Base-by-base conservation (phyloP, 2,888 invertebrate genomes). In the Himalopsyche kuldschensis region DNA sequence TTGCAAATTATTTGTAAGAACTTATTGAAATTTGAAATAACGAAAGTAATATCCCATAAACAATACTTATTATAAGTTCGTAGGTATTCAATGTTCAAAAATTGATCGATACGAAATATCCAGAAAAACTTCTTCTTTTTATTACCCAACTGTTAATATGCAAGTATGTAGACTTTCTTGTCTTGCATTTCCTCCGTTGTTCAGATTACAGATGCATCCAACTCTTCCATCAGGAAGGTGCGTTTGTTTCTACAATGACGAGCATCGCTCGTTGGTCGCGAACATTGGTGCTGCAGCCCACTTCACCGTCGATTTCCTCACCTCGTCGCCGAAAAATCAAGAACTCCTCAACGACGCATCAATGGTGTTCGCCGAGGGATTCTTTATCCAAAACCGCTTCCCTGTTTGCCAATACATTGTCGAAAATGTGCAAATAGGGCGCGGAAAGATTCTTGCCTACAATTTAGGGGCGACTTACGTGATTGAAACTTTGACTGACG, bases 401-500 rank as follows among this genome's bases (percentile, higher is more conserved):
- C 89, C 90, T 31, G 89, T 91, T 4, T 90, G 91, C 6, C 87
- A 89, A 55, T 89, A 90, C 86, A 88, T 93, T 41, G 87, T 91
- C 75, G 87, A 90, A 17, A 88, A 91, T 35, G 89, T 90, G 83
- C 89, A 91, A 76, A 87, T 88, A 8, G 87, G 88, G 11, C 89
- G 86, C 75, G 87, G 88, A 84, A 92, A 87, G 87, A 82, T 89
- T 8, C 88, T 93, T 82, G 91, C 90, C 0, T 90, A 93, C 82
- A 94, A 93, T 88, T 89, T 94, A 77, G 92, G 91, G 87, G 93
- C 92, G 0, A 88, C 89, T 0, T 94, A 93, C 87, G 90, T 94
- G n/a, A 90, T 92, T 76, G 87, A 89, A 47, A 86, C 89, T 6
- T 88, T 90, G 79, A 87, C 89, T 3, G 88, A 90, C 24, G 88